Conservation (phyloP, 2,113 vertebrate species). For the Pimephales promelas region DNA sequence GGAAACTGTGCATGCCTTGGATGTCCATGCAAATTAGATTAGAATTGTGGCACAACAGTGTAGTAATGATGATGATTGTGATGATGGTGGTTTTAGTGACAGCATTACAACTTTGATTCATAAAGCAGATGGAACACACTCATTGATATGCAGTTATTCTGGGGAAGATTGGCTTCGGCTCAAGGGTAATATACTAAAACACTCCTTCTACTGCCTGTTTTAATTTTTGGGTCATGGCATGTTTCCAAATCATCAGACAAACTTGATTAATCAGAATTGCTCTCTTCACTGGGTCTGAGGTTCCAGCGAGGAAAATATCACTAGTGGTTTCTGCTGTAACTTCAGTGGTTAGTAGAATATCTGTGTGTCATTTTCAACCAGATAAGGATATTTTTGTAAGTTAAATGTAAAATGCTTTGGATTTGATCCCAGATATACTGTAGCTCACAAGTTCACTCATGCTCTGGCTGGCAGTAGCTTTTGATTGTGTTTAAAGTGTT, state of each 20-base stretch:
- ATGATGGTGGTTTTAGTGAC: conserved; percentile 22
- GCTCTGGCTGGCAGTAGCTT: not conserved
- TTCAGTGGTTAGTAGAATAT: not conserved
- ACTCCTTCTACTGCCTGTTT: not conserved
- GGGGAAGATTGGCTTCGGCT: conserved; percentile 47
- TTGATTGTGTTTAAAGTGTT: not conserved
- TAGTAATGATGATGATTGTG: conserved; percentile 2
- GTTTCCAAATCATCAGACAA: not conserved
- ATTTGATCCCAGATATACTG: not conserved
- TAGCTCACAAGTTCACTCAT: not conserved
- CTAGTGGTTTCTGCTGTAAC: not conserved
- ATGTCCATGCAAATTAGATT: not conserved
- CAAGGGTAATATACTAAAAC: conserved; percentile 48
- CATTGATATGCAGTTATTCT: conserved; percentile 44
- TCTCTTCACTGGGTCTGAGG: not conserved
- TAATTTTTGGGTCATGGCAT: conserved; percentile 9
- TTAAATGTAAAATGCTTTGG: not conserved
- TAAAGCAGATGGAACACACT: conserved; percentile 24
- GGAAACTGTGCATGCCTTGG: not conserved
- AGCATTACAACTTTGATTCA: conserved; percentile 24
- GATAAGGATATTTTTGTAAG: not conserved
- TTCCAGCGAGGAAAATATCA: not conserved
- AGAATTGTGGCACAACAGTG: not conserved
- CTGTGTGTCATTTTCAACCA: not conserved
- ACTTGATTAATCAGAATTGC: conserved; percentile 7